Evolutionary conservation across 2,113 vertebrate genomes (phyloP).

Genomic region (Peromyscus polionotus): DNA sequence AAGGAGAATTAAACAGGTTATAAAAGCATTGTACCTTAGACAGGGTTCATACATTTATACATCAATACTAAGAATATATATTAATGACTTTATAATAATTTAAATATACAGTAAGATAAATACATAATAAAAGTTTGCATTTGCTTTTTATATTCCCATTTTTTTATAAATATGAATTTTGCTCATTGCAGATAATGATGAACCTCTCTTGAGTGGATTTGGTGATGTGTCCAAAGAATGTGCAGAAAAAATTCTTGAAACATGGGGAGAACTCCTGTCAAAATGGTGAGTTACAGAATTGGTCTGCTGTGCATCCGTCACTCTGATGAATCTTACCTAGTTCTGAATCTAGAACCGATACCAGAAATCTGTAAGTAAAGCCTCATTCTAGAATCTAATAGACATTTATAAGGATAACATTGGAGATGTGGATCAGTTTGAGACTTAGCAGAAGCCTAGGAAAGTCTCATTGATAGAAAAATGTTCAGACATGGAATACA

Average conservation of each 20-base stretch:
- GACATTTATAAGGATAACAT: neutral
- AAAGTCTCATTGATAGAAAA: slow-evolving; percentile 34
- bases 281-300: slow-evolving; percentile 93
- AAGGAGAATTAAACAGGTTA: slow-evolving; percentile 42
- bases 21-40: neutral
- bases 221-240: slow-evolving; percentile 99
- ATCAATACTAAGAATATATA: slow-evolving; percentile 13
- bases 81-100: neutral
- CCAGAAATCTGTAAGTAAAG: neutral
- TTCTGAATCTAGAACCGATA: slow-evolving; percentile 40
- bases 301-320: slow-evolving; percentile 9
- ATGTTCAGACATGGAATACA: slow-evolving; percentile 7
- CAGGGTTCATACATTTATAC: slow-evolving; percentile 50
- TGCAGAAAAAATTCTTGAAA: slow-evolving; percentile 99
- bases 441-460: slow-evolving; percentile 60
- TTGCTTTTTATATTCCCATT: neutral
- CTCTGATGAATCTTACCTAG: neutral
- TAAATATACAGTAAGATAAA: neutral
- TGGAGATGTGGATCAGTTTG: slow-evolving; percentile 19
- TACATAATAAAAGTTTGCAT: slow-evolving; percentile 33
- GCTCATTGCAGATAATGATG: slow-evolving; percentile 94
- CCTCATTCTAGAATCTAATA: slow-evolving; percentile 31
- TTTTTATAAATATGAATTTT: slow-evolving; percentile 36
- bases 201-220: slow-evolving; percentile 97
- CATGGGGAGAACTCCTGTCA: slow-evolving; percentile 98